These are phyloP conservation scores for Ormyrus nitidulus DNA, from an alignment of 2,888 invertebrate species.

Conservation along the genomic window DNA sequence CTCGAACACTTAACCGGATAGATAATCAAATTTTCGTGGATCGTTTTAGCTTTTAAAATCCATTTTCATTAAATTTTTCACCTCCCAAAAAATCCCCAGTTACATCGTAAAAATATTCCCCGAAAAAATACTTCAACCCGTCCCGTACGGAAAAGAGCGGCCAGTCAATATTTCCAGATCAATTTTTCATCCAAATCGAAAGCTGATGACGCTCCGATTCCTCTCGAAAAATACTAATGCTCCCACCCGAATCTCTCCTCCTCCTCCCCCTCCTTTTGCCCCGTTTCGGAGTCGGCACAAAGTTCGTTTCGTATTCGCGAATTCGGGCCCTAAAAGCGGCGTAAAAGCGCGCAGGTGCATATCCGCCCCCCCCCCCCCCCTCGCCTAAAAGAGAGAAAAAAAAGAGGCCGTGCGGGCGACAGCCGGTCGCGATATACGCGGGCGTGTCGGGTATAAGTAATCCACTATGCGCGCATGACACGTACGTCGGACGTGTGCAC, in stretches of 20 bases:
- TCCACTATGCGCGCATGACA: conserved; percentile 32
- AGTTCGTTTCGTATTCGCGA: background rate
- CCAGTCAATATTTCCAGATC: too few relatives aligned
- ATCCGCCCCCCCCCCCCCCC: background rate
- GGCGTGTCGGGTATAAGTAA: conserved; percentile 35
- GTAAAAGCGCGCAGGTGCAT: background rate
- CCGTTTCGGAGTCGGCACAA: background rate
- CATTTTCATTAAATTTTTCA: too few relatives aligned
- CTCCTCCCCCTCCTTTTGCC: background rate
- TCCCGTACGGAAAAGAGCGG: too few relatives aligned
- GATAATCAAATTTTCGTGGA: too few relatives aligned
- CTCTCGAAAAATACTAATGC: background rate
- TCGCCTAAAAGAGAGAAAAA: background rate
- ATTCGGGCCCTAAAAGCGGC: background rate
- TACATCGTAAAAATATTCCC: too few relatives aligned
- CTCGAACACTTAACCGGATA: too few relatives aligned
- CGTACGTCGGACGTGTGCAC: conserved; percentile 24
- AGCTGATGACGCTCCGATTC: too few relatives aligned
- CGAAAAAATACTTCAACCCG: too few relatives aligned
- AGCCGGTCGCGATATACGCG: conserved; percentile 23
- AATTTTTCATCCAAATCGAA: too few relatives aligned
- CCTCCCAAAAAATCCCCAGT: too few relatives aligned
- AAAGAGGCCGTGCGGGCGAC: background rate
- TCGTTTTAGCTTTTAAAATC: too few relatives aligned
- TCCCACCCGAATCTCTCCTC: background rate